Evolutionary conservation across 2,888 invertebrate genomes (phyloP).

Genomic region (Lypha dubia): DNA sequence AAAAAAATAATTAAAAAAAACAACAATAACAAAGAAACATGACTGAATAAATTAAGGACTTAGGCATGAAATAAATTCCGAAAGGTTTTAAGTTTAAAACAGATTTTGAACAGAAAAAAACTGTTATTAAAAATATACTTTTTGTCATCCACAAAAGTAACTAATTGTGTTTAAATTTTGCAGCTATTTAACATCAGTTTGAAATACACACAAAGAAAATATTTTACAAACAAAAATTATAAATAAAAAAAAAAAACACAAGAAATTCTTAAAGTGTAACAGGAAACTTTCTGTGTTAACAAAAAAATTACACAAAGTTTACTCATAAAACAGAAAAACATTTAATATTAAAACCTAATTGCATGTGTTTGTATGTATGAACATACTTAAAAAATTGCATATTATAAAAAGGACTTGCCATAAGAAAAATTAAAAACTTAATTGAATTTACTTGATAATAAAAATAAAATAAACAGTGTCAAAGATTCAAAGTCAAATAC

Average conservation of each 20-base stretch:
- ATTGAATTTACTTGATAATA: constrained; percentile 12
- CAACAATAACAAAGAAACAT: constrained; percentile 20
- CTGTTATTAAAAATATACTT: constrained; percentile 4
- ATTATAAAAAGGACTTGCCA: background rate
- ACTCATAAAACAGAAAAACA: background rate
- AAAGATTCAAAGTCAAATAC: constrained; percentile 65
- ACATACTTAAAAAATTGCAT: background rate
- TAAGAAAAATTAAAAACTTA: background rate
- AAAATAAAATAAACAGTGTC: constrained; percentile 30
- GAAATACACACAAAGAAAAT: background rate
- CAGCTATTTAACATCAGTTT: background rate
- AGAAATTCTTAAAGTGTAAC: background rate
- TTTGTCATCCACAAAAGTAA: background rate
- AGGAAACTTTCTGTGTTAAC: background rate
- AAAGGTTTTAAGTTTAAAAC: constrained; percentile 17
- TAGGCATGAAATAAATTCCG: constrained; percentile 16
- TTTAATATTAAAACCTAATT: constrained; percentile 1
- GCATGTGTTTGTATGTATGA: too few species aligned
- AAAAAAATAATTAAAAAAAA: constrained; percentile 2
- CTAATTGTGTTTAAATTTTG: background rate
- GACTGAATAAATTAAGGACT: constrained; percentile 50
- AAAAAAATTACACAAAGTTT: background rate
- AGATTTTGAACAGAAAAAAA: constrained; percentile 18
- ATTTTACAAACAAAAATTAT: constrained; percentile 3
- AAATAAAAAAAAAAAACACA: constrained; percentile 11